phyloP scores from a whole-genome alignment of 2,797 vertebrate genomes.

The Melanotaenia nigrans region DNA sequence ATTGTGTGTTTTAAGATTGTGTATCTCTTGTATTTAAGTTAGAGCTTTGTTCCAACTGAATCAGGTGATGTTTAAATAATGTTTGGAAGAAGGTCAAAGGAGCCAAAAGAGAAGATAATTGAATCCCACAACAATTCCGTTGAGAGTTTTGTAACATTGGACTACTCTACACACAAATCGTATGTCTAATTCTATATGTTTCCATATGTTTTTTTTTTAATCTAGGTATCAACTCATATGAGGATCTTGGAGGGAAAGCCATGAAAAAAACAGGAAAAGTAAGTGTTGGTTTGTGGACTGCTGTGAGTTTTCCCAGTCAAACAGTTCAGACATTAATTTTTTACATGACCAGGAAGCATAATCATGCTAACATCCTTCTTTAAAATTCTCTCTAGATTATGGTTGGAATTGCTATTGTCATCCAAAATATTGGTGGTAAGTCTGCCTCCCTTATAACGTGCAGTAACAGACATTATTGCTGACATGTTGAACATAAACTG shows the following conservation, averaged over 20 bases:
- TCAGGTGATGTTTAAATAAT: conserved; percentile 18
- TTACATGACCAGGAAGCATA: conserved; percentile 4
- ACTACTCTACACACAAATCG: not conserved
- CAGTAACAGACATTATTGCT: conserved; percentile 41
- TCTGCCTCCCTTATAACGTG: conserved; percentile 17
- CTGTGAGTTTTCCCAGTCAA: not conserved
- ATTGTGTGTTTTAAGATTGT: not conserved
- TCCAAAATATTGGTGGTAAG: conserved; percentile 98
- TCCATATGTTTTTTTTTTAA: conserved; percentile 14
- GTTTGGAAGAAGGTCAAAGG: not conserved
- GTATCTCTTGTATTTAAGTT: not conserved
- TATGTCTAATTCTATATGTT: not conserved
- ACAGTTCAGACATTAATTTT: conserved; percentile 23
- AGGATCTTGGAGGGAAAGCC: conserved; percentile 89
- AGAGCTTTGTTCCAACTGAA: conserved; percentile 2
- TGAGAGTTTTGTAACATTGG: not conserved
- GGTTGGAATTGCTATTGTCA: conserved; percentile 89
- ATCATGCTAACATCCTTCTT: conserved; percentile 29
- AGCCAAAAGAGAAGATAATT: conserved; percentile 12
- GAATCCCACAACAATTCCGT: not conserved
- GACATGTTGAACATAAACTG: conserved; percentile 50
- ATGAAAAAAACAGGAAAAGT: conserved; percentile 91
- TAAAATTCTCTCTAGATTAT: conserved; percentile 82
- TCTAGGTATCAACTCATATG: conserved; percentile 91
- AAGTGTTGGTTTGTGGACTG: conserved; percentile 47